A percentile compares a stretch with the other conserved stretches of the same genome.
phyloP scores from a whole-genome alignment of 1,140 invertebrate species.

The Eubasilissa regina region DNA sequence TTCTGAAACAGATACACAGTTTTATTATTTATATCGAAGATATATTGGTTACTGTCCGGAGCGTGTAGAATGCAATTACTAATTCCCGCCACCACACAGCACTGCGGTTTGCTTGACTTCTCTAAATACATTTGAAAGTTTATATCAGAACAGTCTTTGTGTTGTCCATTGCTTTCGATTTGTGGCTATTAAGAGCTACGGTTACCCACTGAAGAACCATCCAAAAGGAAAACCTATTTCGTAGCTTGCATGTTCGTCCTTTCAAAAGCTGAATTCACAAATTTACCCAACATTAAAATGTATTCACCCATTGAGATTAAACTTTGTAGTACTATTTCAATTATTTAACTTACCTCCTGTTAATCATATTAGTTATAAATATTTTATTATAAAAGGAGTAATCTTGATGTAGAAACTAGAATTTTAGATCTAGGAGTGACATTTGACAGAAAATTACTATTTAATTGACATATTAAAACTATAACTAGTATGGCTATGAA shows the following conservation, averaged over 20 bases:
- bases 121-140: slow-evolving; percentile 20
- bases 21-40: too few relatives aligned
- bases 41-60: too few relatives aligned
- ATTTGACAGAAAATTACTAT: too few relatives aligned
- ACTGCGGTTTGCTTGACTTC: not conserved
- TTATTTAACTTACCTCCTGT: too few relatives aligned
- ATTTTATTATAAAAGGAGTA: too few relatives aligned
- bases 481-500: too few relatives aligned
- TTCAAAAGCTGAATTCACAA: not conserved
- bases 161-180: slow-evolving; percentile 18
- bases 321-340: too few relatives aligned
- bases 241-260: not conserved
- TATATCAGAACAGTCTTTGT: slow-evolving; percentile 2
- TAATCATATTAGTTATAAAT: too few relatives aligned
- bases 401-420: too few relatives aligned
- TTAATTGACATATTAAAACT: too few relatives aligned
- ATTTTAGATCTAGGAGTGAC: too few relatives aligned
- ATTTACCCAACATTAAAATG: not conserved
- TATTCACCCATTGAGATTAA: not conserved
- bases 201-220: slow-evolving; percentile 22
- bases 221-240: slow-evolving; percentile 13
- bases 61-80: not conserved
- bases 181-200: slow-evolving; percentile 18
- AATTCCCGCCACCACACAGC: not conserved
- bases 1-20: too few relatives aligned